These are phyloP conservation scores for Zeugodacus cucurbitae DNA, from an alignment of 1,140 invertebrate genomes.

Conservation along the genomic window DNA sequence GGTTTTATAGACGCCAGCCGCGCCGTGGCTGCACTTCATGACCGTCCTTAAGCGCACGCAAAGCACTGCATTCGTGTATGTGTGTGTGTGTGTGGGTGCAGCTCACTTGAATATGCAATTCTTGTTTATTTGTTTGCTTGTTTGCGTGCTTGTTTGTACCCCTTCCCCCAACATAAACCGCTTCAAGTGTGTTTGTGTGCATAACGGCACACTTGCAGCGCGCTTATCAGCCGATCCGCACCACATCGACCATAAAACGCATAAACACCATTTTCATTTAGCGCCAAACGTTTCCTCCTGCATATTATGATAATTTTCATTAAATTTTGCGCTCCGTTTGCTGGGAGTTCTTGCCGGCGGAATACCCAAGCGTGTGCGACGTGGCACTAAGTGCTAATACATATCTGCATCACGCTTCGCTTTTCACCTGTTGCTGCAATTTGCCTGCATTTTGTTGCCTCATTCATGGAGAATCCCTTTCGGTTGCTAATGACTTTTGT, in stretches of 20 bases:
- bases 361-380: neutral
- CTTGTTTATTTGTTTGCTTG: neutral
- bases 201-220: neutral
- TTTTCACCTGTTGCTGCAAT: neutral
- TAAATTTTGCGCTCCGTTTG: conserved; percentile 21
- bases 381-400: neutral
- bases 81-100: neutral
- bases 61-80: neutral
- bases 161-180: neutral
- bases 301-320: conserved; percentile 37
- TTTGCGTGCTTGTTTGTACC: neutral
- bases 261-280: conserved; percentile 22
- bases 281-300: neutral
- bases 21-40: neutral
- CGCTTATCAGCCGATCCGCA: neutral
- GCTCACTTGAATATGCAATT: neutral
- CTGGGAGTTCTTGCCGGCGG: neutral
- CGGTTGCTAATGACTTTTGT: neutral
- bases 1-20: neutral
- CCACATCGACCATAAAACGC: conserved; percentile 32
- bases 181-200: neutral
- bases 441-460: neutral
- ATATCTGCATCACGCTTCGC: neutral
- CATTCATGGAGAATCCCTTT: neutral
- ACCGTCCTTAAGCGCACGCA: neutral